These are phyloP conservation scores for Hycleus cichorii DNA, from an alignment of 1,140 invertebrate species.

Conservation along the genomic window DNA sequence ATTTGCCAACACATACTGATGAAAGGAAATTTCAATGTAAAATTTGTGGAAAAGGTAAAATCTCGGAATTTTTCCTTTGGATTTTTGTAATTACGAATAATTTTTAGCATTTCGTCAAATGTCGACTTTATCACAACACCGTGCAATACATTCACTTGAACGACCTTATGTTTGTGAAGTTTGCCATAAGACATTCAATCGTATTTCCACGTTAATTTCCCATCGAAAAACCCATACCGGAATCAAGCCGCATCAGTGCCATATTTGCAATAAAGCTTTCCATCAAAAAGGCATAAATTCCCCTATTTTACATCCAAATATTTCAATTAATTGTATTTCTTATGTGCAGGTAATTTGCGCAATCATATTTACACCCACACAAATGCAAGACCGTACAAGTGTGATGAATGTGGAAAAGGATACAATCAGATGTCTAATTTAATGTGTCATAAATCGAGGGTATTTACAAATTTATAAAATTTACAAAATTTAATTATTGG, in stretches of 20 bases:
- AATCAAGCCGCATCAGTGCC: constrained; percentile 63
- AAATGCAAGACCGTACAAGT: constrained; percentile 72
- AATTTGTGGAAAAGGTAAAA: constrained; percentile 52
- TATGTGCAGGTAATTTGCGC: constrained; percentile 54
- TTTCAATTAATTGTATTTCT: too few relatives aligned
- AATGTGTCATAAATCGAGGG: constrained; percentile 67
- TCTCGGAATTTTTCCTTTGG: not conserved
- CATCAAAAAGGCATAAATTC: constrained; percentile 61
- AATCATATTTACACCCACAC: constrained; percentile 72
- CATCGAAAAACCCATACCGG: constrained; percentile 68
- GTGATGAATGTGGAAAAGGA: constrained; percentile 66
- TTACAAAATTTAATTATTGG: not conserved
- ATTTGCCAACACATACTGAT: constrained; percentile 73
- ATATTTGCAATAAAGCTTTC: constrained; percentile 66
- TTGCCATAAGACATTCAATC: constrained; percentile 69
- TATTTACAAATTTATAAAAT: constrained; percentile 24
- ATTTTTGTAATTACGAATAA: constrained; percentile 1
- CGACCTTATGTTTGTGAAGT: constrained; percentile 64
- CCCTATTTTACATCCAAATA: not conserved
- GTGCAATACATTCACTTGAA: constrained; percentile 64
- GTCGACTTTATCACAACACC: constrained; percentile 64
- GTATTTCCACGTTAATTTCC: constrained; percentile 66
- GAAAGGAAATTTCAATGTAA: constrained; percentile 75
- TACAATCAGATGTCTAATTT: constrained; percentile 81
- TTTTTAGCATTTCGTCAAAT: constrained; percentile 62